phyloP scores from a whole-genome alignment of 2,797 vertebrate species.

The Ctenosaura bakeri region DNA sequence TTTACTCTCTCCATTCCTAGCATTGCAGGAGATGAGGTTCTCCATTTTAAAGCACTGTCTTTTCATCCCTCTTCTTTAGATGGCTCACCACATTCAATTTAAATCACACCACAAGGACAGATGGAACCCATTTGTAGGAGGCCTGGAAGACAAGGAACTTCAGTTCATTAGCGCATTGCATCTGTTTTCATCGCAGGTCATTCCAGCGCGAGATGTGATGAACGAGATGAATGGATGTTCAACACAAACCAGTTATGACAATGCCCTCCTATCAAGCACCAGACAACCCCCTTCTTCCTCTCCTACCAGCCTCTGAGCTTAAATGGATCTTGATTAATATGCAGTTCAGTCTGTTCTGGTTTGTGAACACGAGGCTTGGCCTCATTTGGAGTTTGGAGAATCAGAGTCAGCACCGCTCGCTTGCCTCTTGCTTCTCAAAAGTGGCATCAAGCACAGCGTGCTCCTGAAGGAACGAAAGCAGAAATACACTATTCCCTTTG shows the following conservation, averaged over 20 bases:
- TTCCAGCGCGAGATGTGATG: constrained; percentile 44
- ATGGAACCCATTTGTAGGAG: constrained; percentile 45
- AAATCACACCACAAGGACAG: constrained; percentile 52
- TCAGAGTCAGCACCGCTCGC: constrained; percentile 45
- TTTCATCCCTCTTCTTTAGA: constrained; percentile 7
- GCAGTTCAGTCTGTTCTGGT: constrained; percentile 43
- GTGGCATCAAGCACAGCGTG: neutral
- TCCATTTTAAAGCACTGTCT: constrained; percentile 47
- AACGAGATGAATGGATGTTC: neutral
- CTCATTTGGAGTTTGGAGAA: constrained; percentile 47
- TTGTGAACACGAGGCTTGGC: constrained; percentile 53
- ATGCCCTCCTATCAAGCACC: constrained; percentile 22
- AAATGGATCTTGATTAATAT: constrained; percentile 59
- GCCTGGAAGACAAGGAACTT: constrained; percentile 47
- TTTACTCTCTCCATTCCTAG: neutral
- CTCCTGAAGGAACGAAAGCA: constrained; percentile 54
- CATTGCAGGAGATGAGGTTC: neutral
- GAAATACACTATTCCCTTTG: constrained; percentile 61
- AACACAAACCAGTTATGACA: constrained; percentile 35
- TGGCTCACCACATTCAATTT: constrained; percentile 25
- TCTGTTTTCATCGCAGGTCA: constrained; percentile 51
- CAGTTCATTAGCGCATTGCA: constrained; percentile 14
- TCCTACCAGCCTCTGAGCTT: neutral
- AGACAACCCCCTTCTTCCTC: neutral
- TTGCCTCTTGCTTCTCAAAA: constrained; percentile 30